Conservation (phyloP, 2,113 vertebrate genomes). For the Uria lomvia region DNA sequence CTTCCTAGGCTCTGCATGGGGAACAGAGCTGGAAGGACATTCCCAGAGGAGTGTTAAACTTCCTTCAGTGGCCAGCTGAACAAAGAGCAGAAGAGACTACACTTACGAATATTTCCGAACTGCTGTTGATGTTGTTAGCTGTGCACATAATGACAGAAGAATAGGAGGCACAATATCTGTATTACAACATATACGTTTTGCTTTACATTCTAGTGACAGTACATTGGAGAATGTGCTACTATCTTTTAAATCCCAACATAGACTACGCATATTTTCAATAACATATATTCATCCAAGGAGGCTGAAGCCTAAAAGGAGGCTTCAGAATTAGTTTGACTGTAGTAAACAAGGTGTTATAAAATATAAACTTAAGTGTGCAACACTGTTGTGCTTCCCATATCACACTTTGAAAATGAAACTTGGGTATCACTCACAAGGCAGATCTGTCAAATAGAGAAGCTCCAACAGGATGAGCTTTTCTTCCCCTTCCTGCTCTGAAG, state of each 20-base stretch:
- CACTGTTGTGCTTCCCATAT: not conserved
- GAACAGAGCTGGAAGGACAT: not conserved
- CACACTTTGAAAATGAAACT: not conserved
- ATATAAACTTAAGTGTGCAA: not conserved
- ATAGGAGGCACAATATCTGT: not conserved
- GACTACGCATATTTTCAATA: not conserved
- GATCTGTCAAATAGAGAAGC: not conserved
- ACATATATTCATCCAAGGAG: not conserved
- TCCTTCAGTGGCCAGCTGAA: not conserved
- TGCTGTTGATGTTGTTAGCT: not conserved
- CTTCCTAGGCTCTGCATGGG: not conserved
- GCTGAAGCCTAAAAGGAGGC: not conserved
- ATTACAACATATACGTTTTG: not conserved
- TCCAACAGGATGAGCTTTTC: not conserved
- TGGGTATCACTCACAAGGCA: not conserved
- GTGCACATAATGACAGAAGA: not conserved
- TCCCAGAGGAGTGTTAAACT: not conserved
- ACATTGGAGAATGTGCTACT: not conserved
- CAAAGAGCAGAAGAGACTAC: not conserved
- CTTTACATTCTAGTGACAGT: not conserved
- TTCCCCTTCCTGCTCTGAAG: not conserved
- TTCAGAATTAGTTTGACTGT: not conserved
- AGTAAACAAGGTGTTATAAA: not conserved
- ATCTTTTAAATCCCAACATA: not conserved
- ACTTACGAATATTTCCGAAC: not conserved